A percentile compares a stretch with the other conserved stretches of the same genome.
Evolutionary conservation across 2,888 invertebrate genomes (phyloP).

Genomic region (Julus scanicus): DNA sequence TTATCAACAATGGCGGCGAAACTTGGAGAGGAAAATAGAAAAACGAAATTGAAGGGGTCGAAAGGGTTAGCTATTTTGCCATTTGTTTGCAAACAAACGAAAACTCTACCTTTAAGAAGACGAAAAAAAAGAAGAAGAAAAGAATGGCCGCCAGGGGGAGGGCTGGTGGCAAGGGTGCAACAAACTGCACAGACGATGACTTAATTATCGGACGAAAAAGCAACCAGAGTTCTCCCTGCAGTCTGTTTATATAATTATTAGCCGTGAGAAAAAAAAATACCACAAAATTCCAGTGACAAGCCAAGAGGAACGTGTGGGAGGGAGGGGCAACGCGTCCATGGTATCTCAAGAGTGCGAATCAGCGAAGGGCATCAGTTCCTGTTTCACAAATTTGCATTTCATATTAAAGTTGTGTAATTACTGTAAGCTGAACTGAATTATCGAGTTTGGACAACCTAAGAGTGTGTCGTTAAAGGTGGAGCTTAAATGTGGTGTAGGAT

Average conservation of each 20-base stretch:
- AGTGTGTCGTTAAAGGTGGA: too few relatives aligned
- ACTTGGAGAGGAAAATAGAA: background rate
- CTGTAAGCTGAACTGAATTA: background rate
- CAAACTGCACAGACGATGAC: background rate
- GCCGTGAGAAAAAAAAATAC: background rate
- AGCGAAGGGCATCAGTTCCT: background rate
- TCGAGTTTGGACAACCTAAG: background rate
- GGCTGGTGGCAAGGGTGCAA: background rate
- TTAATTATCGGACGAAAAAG: background rate
- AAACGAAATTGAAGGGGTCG: background rate
- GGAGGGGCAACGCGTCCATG: too few relatives aligned
- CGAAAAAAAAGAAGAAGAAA: too few relatives aligned
- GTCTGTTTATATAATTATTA: too few relatives aligned
- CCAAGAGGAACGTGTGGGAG: background rate
- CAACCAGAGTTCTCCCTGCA: background rate
- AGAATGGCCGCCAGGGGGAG: background rate
- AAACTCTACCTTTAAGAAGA: background rate
- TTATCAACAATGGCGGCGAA: background rate
- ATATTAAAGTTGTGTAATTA: too few relatives aligned
- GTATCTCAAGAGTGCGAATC: too few relatives aligned
- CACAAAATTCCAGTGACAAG: background rate
- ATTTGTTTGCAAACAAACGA: conserved; percentile 1
- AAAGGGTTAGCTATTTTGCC: background rate
- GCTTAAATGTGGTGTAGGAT: too few relatives aligned
- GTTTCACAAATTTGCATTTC: background rate